Percentiles rank a stretch among this genome's conserved stretches.
These are phyloP conservation scores for Eolophus roseicapilla DNA, from an alignment of 2,113 vertebrate genomes.

Conservation along the genomic window DNA sequence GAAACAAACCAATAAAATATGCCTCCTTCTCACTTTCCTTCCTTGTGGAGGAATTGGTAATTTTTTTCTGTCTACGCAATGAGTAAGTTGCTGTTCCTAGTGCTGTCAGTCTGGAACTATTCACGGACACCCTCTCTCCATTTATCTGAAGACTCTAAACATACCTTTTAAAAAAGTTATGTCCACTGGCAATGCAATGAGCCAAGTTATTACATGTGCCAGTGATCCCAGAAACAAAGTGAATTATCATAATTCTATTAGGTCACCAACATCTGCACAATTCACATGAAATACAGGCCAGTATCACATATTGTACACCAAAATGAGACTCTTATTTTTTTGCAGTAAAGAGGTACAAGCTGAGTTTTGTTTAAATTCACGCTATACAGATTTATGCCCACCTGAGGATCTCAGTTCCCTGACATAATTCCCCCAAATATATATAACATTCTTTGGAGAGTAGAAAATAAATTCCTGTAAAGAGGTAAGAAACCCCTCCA, in stretches of 20 bases:
- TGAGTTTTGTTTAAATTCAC: background rate
- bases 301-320: background rate
- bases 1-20: background rate
- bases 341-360: background rate
- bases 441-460: background rate
- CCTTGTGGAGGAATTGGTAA: background rate
- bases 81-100: background rate
- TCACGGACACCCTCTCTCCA: background rate
- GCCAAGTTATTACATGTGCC: background rate
- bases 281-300: background rate
- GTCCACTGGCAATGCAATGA: background rate
- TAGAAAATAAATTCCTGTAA: slow-evolving; percentile 19
- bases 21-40: background rate
- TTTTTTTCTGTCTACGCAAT: background rate
- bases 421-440: background rate
- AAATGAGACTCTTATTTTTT: background rate
- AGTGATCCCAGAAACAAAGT: slow-evolving; percentile 12
- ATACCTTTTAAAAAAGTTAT: background rate
- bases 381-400: background rate
- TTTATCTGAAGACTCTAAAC: background rate
- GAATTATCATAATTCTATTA: background rate
- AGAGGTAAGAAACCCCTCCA: background rate
- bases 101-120: background rate
- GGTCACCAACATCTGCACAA: background rate
- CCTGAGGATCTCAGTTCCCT: background rate